These are phyloP conservation scores for Odontomachus brunneus DNA, from an alignment of 1,140 invertebrate species.

Conservation along the genomic window DNA sequence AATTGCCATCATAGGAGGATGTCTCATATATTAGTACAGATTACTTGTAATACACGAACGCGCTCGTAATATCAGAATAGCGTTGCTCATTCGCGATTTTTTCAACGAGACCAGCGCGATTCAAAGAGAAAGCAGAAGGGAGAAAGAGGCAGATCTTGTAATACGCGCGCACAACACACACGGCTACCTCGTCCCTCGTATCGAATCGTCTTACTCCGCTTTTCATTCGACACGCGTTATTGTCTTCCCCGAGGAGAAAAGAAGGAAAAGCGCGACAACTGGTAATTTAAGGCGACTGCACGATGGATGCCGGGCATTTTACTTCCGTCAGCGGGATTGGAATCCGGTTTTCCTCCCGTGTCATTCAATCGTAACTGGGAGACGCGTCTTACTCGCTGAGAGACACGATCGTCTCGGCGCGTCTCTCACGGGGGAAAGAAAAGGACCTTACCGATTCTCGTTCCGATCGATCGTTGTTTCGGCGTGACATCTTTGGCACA, in stretches of 20 bases:
- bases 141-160: too few species aligned
- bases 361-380: conserved; percentile 17
- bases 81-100: too few species aligned
- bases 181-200: background rate
- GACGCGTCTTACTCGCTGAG: conserved; percentile 2
- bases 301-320: conserved; percentile 10
- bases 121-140: too few species aligned
- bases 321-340: conserved; percentile 21
- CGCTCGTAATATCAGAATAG: too few species aligned
- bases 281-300: conserved; percentile 15
- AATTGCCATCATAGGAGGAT: background rate
- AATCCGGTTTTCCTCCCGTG: conserved; percentile 20
- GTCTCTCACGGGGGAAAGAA: background rate
- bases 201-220: background rate
- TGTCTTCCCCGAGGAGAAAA: background rate
- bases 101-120: too few species aligned
- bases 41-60: too few species aligned
- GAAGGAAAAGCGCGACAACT: background rate
- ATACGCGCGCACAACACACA: too few species aligned
- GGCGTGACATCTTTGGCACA: background rate
- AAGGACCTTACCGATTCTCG: conserved; percentile 20
- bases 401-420: background rate
- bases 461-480: conserved; percentile 17
- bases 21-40: too few species aligned
- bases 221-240: conserved; percentile 9